A percentile compares a stretch with the other conserved stretches of the same genome.
phyloP scores from a whole-genome alignment of 2,797 vertebrate species.

The Buphagus erythrorhynchus region DNA sequence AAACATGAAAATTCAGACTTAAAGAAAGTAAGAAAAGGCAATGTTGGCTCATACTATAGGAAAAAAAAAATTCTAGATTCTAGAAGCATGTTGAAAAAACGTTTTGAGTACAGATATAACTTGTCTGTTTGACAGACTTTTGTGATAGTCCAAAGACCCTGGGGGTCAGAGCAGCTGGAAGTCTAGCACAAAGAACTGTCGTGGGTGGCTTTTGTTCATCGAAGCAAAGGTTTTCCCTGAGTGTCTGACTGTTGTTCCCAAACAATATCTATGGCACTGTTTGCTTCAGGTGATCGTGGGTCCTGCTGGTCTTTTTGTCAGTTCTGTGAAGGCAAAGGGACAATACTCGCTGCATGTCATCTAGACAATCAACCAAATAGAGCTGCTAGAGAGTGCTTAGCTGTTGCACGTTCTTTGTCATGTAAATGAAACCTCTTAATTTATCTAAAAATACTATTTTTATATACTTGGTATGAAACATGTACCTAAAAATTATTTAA shows the following conservation, averaged over 20 bases:
- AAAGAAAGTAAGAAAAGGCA: conserved; percentile 10
- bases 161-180: conserved; percentile 77
- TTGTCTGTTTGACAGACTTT: conserved; percentile 73
- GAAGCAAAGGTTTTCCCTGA: conserved; percentile 69
- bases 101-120: conserved; percentile 68
- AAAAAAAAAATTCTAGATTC: conserved; percentile 60
- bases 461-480: conserved; percentile 84
- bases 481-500: conserved; percentile 78
- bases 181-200: conserved; percentile 68
- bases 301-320: conserved; percentile 79
- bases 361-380: conserved; percentile 85
- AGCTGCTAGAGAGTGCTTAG: conserved; percentile 79
- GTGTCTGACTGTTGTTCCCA: conserved; percentile 73
- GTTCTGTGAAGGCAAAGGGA: conserved; percentile 72
- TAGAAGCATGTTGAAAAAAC: conserved; percentile 69
- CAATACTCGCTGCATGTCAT: conserved; percentile 83
- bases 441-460: conserved; percentile 84
- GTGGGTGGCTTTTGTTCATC: conserved; percentile 67
- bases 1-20: conserved; percentile 6
- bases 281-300: conserved; percentile 67
- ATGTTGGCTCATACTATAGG: background rate
- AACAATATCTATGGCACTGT: conserved; percentile 72
- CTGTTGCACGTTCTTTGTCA: conserved; percentile 82
- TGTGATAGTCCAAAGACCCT: conserved; percentile 69
- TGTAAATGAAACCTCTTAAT: conserved; percentile 84